A percentile compares a stretch with the other conserved stretches of the same genome.
Conservation (phyloP, 2,888 invertebrate species). For the Mechanitis mazaeus region DNA sequence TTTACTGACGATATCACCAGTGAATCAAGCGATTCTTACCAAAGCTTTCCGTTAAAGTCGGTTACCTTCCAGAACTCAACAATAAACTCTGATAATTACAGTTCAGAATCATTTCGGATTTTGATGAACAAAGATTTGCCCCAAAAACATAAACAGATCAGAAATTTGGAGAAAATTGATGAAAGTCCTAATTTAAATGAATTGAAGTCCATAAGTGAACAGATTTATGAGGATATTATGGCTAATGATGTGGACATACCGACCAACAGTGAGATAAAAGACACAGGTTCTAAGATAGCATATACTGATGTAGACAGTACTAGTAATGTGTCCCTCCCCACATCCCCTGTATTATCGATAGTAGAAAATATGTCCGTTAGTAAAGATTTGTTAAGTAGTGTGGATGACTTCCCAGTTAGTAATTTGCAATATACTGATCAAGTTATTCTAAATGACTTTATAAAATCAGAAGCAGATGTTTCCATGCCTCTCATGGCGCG, state of each 20-base stretch:
- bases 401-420: slow-evolving; percentile 29
- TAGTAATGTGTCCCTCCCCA: slow-evolving; percentile 54
- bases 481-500: slow-evolving; percentile 59
- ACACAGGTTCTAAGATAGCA: too few species aligned
- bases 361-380: slow-evolving; percentile 61
- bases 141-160: slow-evolving; percentile 21
- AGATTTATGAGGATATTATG: slow-evolving; percentile 10
- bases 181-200: slow-evolving; percentile 37
- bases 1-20: slow-evolving; percentile 39
- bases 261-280: slow-evolving; percentile 13
- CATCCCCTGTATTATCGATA: slow-evolving; percentile 63
- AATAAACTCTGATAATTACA: slow-evolving; percentile 45
- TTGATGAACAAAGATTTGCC: slow-evolving; percentile 39
- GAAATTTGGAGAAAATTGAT: slow-evolving; percentile 44
- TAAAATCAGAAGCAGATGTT: slow-evolving; percentile 46
- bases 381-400: slow-evolving; percentile 40
- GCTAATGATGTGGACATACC: slow-evolving; percentile 13
- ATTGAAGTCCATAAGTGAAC: slow-evolving; percentile 18
- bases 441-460: slow-evolving; percentile 38
- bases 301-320: slow-evolving; percentile 40
- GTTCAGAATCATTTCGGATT: slow-evolving; percentile 57
- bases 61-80: slow-evolving; percentile 39
- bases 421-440: slow-evolving; percentile 22
- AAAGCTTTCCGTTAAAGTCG: slow-evolving; percentile 32
- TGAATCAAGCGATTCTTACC: slow-evolving; percentile 46